Percentiles rank a stretch among this genome's conserved stretches.
phyloP scores from a whole-genome alignment of 2,888 invertebrate genomes.

The Euplagia quadripunctaria region DNA sequence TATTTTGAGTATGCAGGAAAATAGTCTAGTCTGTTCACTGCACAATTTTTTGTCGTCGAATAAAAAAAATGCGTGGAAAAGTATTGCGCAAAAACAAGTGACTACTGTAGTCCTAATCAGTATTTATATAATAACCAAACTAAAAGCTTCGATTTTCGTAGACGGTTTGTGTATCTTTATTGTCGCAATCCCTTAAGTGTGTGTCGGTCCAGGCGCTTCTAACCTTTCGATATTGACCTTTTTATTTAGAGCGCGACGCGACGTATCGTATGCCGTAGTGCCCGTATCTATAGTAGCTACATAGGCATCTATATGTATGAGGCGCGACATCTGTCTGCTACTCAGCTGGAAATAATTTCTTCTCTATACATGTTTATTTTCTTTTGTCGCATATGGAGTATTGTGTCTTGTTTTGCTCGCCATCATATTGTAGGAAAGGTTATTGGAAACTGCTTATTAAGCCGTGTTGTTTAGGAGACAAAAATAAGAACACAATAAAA shows the following conservation, averaged over 20 bases:
- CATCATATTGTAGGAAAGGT: background rate
- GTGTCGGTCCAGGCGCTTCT: constrained; percentile 21
- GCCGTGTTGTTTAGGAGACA: background rate
- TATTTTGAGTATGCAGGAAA: background rate
- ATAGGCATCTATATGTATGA: constrained; percentile 17
- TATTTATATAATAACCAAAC: background rate
- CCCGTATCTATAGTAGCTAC: constrained; percentile 1
- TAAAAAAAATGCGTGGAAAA: too few relatives aligned
- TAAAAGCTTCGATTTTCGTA: background rate
- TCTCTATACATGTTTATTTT: constrained; percentile 6
- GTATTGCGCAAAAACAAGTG: background rate
- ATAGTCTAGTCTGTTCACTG: background rate
- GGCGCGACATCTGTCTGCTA: constrained; percentile 20
- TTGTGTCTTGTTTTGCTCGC: constrained; percentile 3
- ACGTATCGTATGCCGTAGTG: constrained; percentile 9
- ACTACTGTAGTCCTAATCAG: background rate
- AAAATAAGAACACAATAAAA: background rate
- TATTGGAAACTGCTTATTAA: background rate
- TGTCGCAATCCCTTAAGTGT: constrained; percentile 3
- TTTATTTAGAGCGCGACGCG: constrained; percentile 31
- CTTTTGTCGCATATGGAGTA: constrained; percentile 5
- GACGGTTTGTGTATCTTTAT: constrained; percentile 7
- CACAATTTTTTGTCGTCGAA: background rate
- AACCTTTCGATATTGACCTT: constrained; percentile 46
- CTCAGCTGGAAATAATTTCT: constrained; percentile 17